Percentiles rank a stretch among this genome's conserved stretches.
Evolutionary conservation across 2,888 invertebrate species (phyloP).

Genomic region (Lasius platythorax): DNA sequence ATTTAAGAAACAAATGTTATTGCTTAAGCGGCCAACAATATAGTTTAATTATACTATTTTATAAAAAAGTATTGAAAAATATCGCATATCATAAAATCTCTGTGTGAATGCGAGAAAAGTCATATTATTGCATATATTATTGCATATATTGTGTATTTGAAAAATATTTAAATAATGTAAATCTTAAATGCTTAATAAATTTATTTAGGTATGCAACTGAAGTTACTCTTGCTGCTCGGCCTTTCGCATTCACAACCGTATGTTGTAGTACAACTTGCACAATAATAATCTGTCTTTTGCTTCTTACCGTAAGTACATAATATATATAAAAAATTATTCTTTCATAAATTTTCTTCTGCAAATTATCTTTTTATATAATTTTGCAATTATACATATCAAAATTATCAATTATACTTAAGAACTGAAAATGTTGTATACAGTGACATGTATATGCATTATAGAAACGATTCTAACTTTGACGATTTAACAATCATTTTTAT

Average conservation of each 20-base stretch:
- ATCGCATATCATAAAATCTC: neutral
- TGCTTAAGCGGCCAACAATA: neutral
- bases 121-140: neutral
- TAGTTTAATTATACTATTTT: neutral
- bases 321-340: neutral
- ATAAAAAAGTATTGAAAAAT: neutral
- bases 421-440: too few species aligned
- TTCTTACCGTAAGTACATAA: conserved; percentile 21
- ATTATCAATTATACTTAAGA: too few species aligned
- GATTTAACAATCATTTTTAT: too few species aligned
- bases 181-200: neutral
- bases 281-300: neutral
- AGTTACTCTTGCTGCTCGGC: neutral
- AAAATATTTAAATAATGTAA: neutral
- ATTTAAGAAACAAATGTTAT: neutral
- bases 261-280: neutral
- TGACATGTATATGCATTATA: too few species aligned
- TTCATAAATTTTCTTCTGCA: neutral
- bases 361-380: too few species aligned
- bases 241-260: neutral
- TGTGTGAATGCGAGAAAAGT: neutral
- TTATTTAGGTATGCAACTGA: conserved; percentile 10
- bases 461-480: too few species aligned
- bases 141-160: neutral
- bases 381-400: too few species aligned